Base-by-base conservation (phyloP, 2,797 vertebrate species). In the Lacerta agilis region DNA sequence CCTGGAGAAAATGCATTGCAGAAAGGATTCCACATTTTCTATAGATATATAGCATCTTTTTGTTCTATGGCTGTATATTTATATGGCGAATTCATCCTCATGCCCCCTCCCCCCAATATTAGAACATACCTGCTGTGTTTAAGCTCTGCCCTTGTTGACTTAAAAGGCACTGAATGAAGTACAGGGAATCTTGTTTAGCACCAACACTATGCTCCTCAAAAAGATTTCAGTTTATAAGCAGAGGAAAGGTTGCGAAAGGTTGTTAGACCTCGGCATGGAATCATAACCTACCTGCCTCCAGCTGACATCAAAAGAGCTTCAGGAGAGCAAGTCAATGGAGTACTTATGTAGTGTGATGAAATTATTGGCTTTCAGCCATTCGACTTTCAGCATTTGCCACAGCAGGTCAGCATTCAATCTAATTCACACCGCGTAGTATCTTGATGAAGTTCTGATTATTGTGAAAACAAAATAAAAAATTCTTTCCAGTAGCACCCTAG, bases 131-230 rank as follows among this genome's bases (percentile, higher is more conserved):
- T 69, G 38, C 82, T 38, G 78, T 29, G 86, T 75, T 76, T 87
- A 88, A 78, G 92, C 91, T 91, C 80, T 78, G 43, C 79, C 33
- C 95, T 92, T 86, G 86, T 90, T 76, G 0, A 0, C 71, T 88
- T 75, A 15, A 77, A 84, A 15, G 15, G 27, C 41, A 43, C 17
- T 69, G 61, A 82, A 87, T 41, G 41, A 25, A 67, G n/a, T 67
- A 36, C 17, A 10, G 11, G 36, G 5, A 79, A 43, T 23, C 29
- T 94, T 41, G 92, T 83, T 85, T 87, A 90, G 64, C 79, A 88
- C 36, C 45, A 55, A 84, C 23, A 10, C 66, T 25, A 83, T 10
- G 41, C 41, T 77, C 25, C 25, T 67, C 64, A 66, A 67, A 55
- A 87, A 81, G n/a, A 73, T 86, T 58, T 86, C 77, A 82, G 36